Evolutionary conservation across 2,113 vertebrate genomes (phyloP).

Genomic region (Azemiops feae): DNA sequence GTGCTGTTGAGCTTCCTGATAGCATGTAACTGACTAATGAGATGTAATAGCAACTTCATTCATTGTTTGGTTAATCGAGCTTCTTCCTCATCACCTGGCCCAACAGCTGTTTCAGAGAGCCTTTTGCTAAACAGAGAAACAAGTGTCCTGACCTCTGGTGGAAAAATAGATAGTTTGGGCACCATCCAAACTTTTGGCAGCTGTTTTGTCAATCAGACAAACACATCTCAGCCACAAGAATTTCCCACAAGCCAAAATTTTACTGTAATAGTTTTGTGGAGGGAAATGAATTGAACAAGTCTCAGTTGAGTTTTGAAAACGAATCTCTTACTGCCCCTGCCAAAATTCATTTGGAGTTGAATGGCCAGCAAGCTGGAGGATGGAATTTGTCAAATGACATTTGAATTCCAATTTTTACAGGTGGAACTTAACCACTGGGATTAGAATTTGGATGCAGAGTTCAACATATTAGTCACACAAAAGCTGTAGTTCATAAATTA

Average conservation of each 20-base stretch:
- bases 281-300: neutral
- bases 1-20: neutral
- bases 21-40: neutral
- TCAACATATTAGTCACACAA: neutral
- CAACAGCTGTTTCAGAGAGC: neutral
- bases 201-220: neutral
- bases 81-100: neutral
- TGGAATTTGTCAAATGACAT: neutral
- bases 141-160: neutral
- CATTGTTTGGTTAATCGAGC: neutral
- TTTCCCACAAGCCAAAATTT: neutral
- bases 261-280: neutral
- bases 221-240: neutral
- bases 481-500: slow-evolving; percentile 6
- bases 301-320: neutral
- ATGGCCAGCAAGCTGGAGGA: neutral
- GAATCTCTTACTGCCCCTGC: neutral
- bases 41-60: neutral
- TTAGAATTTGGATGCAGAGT: neutral
- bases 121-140: neutral
- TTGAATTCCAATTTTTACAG: slow-evolving; percentile 1
- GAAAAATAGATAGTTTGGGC: neutral
- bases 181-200: neutral
- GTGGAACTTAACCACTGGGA: neutral
- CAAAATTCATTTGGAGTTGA: neutral